Evolutionary conservation across 2,797 vertebrate species (phyloP), one percentile per base, ranked within the genome.

Genomic region (Pagetopsis macropterus): DNA sequence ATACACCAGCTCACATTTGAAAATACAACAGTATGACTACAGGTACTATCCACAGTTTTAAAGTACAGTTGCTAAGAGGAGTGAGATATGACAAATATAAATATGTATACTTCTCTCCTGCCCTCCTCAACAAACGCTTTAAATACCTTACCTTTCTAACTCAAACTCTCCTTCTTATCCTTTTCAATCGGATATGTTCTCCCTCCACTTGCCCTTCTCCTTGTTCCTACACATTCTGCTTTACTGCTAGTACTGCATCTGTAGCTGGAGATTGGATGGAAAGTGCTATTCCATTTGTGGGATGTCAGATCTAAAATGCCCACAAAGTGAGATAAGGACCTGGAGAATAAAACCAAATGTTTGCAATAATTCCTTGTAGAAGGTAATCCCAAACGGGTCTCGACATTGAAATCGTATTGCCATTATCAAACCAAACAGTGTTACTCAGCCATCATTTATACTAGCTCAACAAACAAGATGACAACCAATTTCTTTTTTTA

Each of bases 111-210:
- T 56, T 79, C 66, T 57, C 31, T 45, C 6, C 41, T 69, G 64
- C 19, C 33, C 23, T 70, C 45, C 49, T 65, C 23, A 56, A 11
- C 33, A 52, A 51, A 66, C 51, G 57, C 67, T 44, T 46, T 23
- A 77, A 82, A 78, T 78, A 66, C 49, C 68, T 56, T 15, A 16
- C 41, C 72, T 57, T 15, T 63, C 40, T 5, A 16, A 13, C 54
- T 64, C 50, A 1, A 21, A 41, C 41, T 9, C 43, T 12, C n/a
- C 48, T 17, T 11, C 41, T 62, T 46, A 48, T 69, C 72, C 46
- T 17, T 68, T 48, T 54, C 37, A 33, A 56, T 44, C 70, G 37
- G 17, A 2, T 27, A 19, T 56, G 15, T 40, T 27, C 50, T 43
- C 16, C 27, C 17, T 52, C 19, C n/a, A 17, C 67, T 43, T 13